phyloP scores from a whole-genome alignment of 2,888 invertebrate species.

The Leucophora obtusa region DNA sequence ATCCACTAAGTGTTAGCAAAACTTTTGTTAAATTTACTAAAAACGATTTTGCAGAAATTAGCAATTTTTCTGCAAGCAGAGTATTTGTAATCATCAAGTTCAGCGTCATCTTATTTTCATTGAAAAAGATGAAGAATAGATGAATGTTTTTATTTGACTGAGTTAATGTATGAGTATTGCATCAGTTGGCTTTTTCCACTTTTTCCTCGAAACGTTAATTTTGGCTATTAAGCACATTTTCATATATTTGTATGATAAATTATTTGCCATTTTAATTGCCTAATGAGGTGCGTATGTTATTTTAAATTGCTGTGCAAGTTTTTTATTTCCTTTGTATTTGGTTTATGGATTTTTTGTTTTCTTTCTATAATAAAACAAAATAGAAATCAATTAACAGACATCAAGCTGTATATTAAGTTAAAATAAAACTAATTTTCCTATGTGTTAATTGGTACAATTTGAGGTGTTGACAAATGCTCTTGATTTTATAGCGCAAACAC shows the following conservation, averaged over 20 bases:
- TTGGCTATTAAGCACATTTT: not conserved
- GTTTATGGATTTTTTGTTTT: not conserved
- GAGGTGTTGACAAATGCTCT: not conserved
- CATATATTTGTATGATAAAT: not conserved
- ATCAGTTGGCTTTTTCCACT: not conserved
- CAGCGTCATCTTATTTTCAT: no score
- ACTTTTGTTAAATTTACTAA: no score
- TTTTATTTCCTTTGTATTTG: not conserved
- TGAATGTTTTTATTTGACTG: no score
- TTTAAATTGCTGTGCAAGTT: not conserved
- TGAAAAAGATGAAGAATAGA: no score
- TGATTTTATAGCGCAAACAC: not conserved
- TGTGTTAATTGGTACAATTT: not conserved
- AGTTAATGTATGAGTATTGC: no score
- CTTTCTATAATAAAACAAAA: not conserved
- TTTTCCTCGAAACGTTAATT: not conserved
- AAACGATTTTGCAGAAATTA: no score
- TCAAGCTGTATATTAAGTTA: not conserved
- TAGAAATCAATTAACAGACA: slow-evolving; percentile 3
- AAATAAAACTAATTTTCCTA: not conserved
- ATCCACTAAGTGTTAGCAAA: no score
- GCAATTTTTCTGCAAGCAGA: no score
- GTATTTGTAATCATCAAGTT: no score
- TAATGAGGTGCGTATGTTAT: not conserved
- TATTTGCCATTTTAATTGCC: not conserved